Conservation (phyloP, 2,888 invertebrate genomes). For the Cheiracanthium punctorium region DNA sequence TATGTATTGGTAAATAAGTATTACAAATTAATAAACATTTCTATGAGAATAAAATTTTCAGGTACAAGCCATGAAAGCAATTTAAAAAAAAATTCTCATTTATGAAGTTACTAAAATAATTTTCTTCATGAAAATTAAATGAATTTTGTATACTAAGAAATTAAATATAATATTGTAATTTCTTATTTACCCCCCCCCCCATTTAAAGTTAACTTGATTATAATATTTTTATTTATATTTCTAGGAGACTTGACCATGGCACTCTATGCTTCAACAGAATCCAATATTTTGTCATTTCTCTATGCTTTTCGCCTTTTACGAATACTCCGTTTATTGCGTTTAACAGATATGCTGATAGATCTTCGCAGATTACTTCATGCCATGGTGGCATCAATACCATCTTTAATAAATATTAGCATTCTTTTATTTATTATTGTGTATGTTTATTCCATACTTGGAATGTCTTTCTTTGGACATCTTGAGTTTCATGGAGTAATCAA, state of each 20-base stretch:
- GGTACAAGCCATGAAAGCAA: too few species aligned
- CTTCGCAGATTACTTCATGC: conserved; percentile 37
- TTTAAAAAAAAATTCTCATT: too few species aligned
- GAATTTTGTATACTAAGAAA: too few species aligned
- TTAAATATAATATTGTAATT: too few species aligned
- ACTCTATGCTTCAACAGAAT: neutral
- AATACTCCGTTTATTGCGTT: conserved; percentile 27
- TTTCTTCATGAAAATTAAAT: too few species aligned
- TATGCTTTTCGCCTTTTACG: conserved; percentile 41
- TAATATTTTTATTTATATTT: too few species aligned
- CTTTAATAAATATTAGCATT: conserved; percentile 27
- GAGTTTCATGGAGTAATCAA: conserved; percentile 1
- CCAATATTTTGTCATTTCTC: conserved; percentile 18
- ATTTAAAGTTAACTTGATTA: too few species aligned
- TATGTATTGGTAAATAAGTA: too few species aligned
- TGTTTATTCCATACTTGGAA: conserved; percentile 47
- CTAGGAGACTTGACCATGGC: neutral
- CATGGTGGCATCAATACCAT: conserved; percentile 30
- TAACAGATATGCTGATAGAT: conserved; percentile 22
- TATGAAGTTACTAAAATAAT: too few species aligned
- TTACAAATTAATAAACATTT: too few species aligned
- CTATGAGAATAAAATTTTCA: too few species aligned
- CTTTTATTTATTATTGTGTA: conserved; percentile 34
- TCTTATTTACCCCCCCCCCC: too few species aligned
- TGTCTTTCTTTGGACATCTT: conserved; percentile 35